Percentiles rank a stretch among this genome's conserved stretches.
Conservation (phyloP, 2,888 invertebrate genomes). For the Dynastes grantii region DNA sequence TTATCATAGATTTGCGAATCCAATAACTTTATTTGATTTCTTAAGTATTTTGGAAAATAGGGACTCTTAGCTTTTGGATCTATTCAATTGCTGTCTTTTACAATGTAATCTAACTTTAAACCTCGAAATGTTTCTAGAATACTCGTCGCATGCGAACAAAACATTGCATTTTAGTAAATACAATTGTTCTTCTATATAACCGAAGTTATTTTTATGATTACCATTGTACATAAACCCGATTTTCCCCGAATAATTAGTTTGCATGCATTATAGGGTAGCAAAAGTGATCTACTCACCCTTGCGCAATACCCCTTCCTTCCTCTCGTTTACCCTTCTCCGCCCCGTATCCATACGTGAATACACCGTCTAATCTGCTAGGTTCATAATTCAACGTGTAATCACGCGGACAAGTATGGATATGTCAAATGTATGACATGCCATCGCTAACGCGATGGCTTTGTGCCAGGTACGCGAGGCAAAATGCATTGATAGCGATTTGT, state of each 20-base stretch:
- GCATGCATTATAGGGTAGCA: background rate
- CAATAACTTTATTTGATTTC: conserved; percentile 91
- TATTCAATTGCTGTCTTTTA: conserved; percentile 55
- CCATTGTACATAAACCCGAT: no score
- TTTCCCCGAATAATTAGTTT: background rate
- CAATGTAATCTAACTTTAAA: conserved; percentile 67
- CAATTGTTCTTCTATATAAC: no score
- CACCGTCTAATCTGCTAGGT: background rate
- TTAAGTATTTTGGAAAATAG: conserved; percentile 98
- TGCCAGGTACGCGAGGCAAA: background rate
- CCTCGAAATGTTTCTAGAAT: conserved; percentile 89
- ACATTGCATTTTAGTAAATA: no score
- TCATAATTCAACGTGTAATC: background rate
- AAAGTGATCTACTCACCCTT: background rate
- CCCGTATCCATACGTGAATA: background rate
- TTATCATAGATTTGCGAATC: conserved; percentile 97
- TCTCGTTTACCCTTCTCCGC: background rate
- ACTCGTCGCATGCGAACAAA: conserved; percentile 82
- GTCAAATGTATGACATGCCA: background rate
- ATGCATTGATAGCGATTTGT: background rate
- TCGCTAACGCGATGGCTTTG: background rate
- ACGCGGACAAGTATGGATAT: background rate
- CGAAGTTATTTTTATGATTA: no score
- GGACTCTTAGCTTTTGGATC: conserved; percentile 70
- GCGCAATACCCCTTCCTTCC: no score